Evolutionary conservation across 1,140 invertebrate genomes (phyloP).

Genomic region (Pogonomyrmex californicus): DNA sequence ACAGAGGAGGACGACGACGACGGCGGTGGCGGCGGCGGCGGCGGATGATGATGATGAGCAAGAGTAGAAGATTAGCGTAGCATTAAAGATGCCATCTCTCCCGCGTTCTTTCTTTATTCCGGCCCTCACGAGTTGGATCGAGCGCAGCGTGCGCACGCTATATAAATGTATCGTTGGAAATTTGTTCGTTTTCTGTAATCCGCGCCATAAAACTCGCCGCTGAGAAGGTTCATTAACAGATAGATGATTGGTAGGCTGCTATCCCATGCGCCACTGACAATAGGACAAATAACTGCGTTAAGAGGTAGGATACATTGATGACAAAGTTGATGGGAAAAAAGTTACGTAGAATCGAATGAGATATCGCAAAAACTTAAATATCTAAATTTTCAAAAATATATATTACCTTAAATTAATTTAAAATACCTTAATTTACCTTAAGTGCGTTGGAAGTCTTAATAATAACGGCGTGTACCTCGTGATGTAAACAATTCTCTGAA

Average conservation of each 20-base stretch:
- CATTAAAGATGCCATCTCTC: conserved; percentile 74
- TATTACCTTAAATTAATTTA: not conserved
- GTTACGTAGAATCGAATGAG: not conserved
- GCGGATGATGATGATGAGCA: conserved; percentile 76
- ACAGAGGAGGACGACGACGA: conserved; percentile 29
- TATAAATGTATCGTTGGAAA: conserved; percentile 68
- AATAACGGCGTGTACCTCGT: not conserved
- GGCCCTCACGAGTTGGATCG: conserved; percentile 55
- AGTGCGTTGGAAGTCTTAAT: not conserved
- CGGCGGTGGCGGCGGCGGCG: conserved; percentile 13
- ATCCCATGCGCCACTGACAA: conserved; percentile 9
- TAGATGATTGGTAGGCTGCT: conserved; percentile 20
- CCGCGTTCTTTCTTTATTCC: conserved; percentile 70
- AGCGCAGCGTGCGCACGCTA: conserved; percentile 59
- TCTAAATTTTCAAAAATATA: not conserved
- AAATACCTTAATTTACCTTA: too few species aligned
- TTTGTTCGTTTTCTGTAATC: conserved; percentile 64
- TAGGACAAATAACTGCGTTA: conserved; percentile 36
- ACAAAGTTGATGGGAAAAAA: not conserved
- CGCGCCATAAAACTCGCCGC: conserved; percentile 24
- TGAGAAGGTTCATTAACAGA: conserved; percentile 47
- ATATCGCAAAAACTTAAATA: not conserved
- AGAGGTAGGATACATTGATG: conserved; percentile 14
- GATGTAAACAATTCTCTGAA: not conserved
- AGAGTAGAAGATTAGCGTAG: conserved; percentile 75